Conservation (phyloP, 2,113 vertebrate species). For the Rutilus rutilus region DNA sequence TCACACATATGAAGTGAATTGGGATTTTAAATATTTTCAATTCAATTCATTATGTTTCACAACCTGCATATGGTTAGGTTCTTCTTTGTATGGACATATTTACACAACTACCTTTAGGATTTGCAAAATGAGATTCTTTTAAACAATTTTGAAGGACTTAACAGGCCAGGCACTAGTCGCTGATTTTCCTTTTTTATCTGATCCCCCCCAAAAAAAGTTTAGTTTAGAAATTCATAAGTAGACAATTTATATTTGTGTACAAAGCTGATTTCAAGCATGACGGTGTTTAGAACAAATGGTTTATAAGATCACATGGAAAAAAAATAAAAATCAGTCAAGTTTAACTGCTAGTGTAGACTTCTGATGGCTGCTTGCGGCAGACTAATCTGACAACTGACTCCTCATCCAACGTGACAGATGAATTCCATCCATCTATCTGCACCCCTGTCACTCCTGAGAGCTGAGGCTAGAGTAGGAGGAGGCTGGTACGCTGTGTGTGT, state of each 20-base stretch:
- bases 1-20: background rate
- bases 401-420: conserved; percentile 28
- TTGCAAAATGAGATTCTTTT: too few species aligned
- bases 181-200: too few species aligned
- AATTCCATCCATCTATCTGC: conserved; percentile 26
- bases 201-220: background rate
- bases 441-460: conserved; percentile 1
- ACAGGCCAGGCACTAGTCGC: too few species aligned
- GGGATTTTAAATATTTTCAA: background rate
- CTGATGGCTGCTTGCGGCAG: conserved; percentile 4
- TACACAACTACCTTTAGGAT: too few species aligned
- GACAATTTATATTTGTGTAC: conserved; percentile 8
- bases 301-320: background rate
- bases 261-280: background rate
- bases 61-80: background rate
- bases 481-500: background rate
- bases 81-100: background rate
- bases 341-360: conserved; percentile 8
- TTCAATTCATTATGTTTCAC: background rate
- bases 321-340: background rate
- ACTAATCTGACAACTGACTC: conserved; percentile 8
- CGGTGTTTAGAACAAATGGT: background rate
- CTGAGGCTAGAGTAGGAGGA: background rate
- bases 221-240: background rate
- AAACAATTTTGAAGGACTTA: too few species aligned